Conservation (phyloP, 2,797 vertebrate genomes). For the Cynopterus sphinx region DNA sequence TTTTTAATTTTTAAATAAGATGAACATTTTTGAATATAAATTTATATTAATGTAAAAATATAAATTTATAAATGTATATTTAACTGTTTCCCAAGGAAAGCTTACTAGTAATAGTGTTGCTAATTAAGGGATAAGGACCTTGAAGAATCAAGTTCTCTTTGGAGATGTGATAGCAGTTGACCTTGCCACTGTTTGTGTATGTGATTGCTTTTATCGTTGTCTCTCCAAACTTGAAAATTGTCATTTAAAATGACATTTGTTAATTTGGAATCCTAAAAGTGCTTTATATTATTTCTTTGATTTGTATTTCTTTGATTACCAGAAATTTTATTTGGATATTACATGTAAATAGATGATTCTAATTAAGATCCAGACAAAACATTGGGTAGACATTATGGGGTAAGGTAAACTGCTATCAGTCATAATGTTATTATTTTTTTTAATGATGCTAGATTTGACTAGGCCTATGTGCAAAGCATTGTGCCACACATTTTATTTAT, state of each 20-base stretch:
- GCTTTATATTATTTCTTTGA: background rate
- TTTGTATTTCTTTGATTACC: conserved; percentile 23
- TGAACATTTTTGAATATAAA: background rate
- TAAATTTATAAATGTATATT: background rate
- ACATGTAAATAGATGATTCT: background rate
- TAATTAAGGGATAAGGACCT: background rate
- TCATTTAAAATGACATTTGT: background rate
- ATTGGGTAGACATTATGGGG: background rate
- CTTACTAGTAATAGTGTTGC: background rate
- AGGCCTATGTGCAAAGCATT: background rate
- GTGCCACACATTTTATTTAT: background rate
- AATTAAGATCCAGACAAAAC: background rate
- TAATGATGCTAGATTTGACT: background rate
- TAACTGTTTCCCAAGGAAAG: background rate
- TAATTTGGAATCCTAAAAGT: background rate
- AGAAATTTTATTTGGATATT: background rate
- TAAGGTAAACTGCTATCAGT: background rate
- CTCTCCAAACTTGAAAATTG: background rate
- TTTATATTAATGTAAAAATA: no score
- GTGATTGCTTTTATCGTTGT: background rate
- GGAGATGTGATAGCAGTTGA: background rate
- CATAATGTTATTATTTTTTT: background rate
- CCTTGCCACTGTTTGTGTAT: background rate
- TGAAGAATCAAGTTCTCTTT: background rate
- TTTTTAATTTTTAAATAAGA: conserved; percentile 23